A percentile compares a stretch with the other conserved stretches of the same genome.
phyloP scores from a whole-genome alignment of 2,113 vertebrate species.

The Ciconia maguari region DNA sequence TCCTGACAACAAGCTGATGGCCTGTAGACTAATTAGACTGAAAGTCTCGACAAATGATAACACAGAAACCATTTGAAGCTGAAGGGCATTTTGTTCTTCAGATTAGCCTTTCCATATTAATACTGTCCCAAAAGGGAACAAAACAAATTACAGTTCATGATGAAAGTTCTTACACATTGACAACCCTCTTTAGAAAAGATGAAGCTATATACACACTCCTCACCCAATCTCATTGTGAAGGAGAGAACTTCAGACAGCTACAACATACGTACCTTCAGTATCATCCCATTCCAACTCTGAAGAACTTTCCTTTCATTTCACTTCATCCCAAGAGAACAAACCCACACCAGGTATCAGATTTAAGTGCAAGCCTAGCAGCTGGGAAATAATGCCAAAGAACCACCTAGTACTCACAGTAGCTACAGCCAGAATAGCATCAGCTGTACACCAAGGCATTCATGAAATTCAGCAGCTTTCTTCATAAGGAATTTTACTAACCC shows the following conservation, averaged over 20 bases:
- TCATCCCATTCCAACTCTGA: too few relatives aligned
- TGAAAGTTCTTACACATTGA: neutral
- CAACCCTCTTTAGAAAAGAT: neutral
- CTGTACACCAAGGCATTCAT: neutral
- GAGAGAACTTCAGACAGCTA: neutral
- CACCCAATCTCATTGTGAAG: neutral
- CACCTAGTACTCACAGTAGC: neutral
- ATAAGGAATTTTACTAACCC: neutral
- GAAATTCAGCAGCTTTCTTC: neutral
- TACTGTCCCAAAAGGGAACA: neutral
- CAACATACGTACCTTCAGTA: accelerated
- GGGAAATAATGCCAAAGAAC: neutral
- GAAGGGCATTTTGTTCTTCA: neutral
- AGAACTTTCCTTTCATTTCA: neutral
- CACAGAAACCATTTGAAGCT: neutral
- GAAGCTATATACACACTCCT: neutral
- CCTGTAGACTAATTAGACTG: neutral
- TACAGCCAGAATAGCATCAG: neutral
- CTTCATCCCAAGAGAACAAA: neutral
- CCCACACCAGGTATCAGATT: neutral
- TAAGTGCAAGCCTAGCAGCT: neutral
- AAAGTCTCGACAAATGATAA: neutral
- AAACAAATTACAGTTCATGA: neutral
- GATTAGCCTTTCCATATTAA: neutral
- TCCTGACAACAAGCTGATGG: neutral